Evolutionary conservation across 2,888 invertebrate species (phyloP).

Genomic region (Patella ulyssiponensis): DNA sequence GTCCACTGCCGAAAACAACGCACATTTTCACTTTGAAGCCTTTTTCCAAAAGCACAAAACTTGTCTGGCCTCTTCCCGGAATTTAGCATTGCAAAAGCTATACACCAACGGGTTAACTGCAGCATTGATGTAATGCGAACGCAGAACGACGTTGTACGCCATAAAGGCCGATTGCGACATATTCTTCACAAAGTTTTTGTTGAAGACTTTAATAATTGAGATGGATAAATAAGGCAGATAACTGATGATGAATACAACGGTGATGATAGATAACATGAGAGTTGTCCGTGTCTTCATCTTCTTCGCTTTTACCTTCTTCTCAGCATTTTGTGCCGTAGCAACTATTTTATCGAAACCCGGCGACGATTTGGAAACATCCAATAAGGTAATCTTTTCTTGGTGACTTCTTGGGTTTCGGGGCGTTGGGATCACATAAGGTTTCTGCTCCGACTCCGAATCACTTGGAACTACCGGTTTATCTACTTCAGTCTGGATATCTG

Average conservation of each 20-base stretch:
- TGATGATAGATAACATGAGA: neutral
- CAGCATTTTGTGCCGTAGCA: neutral
- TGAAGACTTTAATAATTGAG: neutral
- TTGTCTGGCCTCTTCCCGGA: slow-evolving; percentile 42
- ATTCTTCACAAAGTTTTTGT: slow-evolving; percentile 1
- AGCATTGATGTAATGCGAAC: slow-evolving; percentile 54
- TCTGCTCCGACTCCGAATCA: neutral
- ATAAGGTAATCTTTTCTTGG: neutral
- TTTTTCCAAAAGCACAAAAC: slow-evolving; percentile 20
- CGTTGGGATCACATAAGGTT: neutral
- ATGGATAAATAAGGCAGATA: neutral
- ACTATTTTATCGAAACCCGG: neutral
- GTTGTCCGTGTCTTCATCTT: neutral
- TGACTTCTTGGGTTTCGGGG: neutral
- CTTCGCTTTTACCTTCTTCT: neutral
- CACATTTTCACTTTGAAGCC: no score
- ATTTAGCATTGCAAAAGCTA: slow-evolving; percentile 49
- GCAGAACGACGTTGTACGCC: slow-evolving; percentile 49
- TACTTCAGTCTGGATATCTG: neutral
- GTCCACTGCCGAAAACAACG: no score
- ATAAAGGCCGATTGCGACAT: slow-evolving; percentile 27
- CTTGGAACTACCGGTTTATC: neutral
- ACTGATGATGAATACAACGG: neutral
- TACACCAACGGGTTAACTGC: slow-evolving; percentile 54
- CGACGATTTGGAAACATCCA: neutral